Base-by-base conservation (phyloP, 2,113 vertebrate genomes). In the Epinephelus cyanopodus region DNA sequence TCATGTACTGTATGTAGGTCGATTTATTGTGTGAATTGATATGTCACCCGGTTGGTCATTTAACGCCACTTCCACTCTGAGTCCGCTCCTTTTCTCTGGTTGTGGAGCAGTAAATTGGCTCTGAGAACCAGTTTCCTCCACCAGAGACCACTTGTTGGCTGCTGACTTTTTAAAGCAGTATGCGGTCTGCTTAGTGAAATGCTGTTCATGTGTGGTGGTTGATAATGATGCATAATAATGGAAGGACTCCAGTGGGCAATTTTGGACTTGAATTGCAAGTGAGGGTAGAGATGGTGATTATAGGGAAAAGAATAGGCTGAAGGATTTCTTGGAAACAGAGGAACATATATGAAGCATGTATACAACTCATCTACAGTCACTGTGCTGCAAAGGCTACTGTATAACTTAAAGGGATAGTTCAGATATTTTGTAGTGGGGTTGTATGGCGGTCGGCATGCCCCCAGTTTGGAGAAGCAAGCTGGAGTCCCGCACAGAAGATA, bases 131-230 rank as follows among this genome's bases (percentile, higher is more conserved):
- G 29, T 62, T 80, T 12, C 13, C 65, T 69, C 48, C 79, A 79
- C 27, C 47, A 57, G 63, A 83, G 52, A 63, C 80, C 47, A 56
- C 77, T 60, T 56, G 21, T 52, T 50, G 45, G 61, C 52, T 21
- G 53, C 47, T 25, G 48, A 58, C 60, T 76, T 71, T 60, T 42
- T 50, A 54, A 81, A 79, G 63, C 66, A 65, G 58, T 27, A 25
- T 77, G 85, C 10, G 45, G 81, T 29, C 66, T 72, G 63, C 53
- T 68, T 10, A 42, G 74, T 65, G 66, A 86, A 73, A 68, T 39
- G 47, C 68, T 80, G 57, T 25, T 70, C 56, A 8, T 65, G 56
- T 82, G 65, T 45, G 77, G 52, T 56, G 74, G 52, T 17, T 70
- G 71, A 72, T 86, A 74, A 74, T 80, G 66, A 68, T 62, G 72